These are phyloP conservation scores for Cervus canadensis DNA, from an alignment of 2,113 vertebrate species.

Conservation along the genomic window DNA sequence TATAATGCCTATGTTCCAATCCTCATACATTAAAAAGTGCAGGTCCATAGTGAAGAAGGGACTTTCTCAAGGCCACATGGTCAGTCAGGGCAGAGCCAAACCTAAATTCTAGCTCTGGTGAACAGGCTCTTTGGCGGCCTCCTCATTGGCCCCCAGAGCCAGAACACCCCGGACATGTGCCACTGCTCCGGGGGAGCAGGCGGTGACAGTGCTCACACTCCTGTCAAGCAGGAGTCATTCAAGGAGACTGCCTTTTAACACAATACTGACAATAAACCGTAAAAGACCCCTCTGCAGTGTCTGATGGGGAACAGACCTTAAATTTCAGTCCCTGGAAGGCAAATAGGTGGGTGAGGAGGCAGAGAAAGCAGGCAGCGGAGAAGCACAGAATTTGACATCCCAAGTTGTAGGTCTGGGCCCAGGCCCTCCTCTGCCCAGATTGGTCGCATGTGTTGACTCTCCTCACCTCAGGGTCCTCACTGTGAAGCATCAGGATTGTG, in stretches of 20 bases:
- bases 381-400: fast-evolving
- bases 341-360: background rate
- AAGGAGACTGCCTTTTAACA: constrained; percentile 49
- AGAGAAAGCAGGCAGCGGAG: background rate
- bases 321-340: background rate
- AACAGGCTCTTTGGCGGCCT: background rate
- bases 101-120: background rate
- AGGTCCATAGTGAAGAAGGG: background rate
- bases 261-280: constrained; percentile 46
- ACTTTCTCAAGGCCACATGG: background rate
- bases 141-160: background rate
- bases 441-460: fast-evolving
- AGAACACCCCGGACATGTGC: background rate
- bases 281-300: background rate
- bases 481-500: background rate
- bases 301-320: constrained; percentile 59
- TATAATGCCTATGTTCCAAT: background rate
- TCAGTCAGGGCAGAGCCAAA: background rate
- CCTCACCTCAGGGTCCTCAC: background rate
- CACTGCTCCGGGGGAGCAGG: background rate
- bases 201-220: constrained; percentile 47
- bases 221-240: constrained; percentile 67
- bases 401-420: no score
- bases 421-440: background rate
- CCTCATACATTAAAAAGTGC: background rate